phyloP scores from a whole-genome alignment of 2,797 vertebrate genomes.

The Loriculus beryllinus region DNA sequence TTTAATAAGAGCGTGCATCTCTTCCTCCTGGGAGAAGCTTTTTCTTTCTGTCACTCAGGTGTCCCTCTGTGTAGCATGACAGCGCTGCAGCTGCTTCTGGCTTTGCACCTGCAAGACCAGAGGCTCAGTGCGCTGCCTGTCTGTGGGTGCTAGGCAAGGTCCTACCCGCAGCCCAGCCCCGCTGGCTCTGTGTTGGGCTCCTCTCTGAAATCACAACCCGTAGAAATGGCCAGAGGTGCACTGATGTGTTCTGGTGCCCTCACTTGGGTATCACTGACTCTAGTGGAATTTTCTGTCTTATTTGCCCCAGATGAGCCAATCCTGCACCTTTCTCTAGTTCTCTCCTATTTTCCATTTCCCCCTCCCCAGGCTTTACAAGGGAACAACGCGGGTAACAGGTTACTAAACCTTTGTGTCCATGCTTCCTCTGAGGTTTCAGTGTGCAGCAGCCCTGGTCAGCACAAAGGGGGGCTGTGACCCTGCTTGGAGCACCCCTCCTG shows the following conservation, averaged over 20 bases:
- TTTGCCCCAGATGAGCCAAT: neutral
- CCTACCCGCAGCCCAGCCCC: neutral
- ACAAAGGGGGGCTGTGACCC: neutral
- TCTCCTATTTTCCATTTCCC: neutral
- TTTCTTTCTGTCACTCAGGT: constrained; percentile 51
- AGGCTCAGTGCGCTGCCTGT: constrained; percentile 15
- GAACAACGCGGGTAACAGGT: neutral
- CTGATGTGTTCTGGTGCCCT: neutral
- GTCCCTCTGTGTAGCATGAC: neutral
- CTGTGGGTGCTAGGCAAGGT: neutral
- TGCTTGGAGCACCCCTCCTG: neutral
- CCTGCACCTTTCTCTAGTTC: neutral
- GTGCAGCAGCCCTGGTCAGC: neutral
- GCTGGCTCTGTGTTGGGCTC: constrained; percentile 28
- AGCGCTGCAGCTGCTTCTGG: constrained; percentile 43
- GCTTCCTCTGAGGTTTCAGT: neutral
- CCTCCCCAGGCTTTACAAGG: fast-evolving
- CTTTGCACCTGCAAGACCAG: constrained; percentile 49
- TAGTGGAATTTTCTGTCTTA: neutral
- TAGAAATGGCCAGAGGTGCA: constrained; percentile 1
- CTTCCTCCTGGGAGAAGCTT: constrained; percentile 27
- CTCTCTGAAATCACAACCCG: constrained; percentile 6
- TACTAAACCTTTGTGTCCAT: neutral
- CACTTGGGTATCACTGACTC: neutral
- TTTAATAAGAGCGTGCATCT: constrained; percentile 9